Percentiles rank a stretch among this genome's conserved stretches.
These are phyloP conservation scores for Salvator merianae DNA, from an alignment of 2,113 vertebrate species.

Conservation along the genomic window DNA sequence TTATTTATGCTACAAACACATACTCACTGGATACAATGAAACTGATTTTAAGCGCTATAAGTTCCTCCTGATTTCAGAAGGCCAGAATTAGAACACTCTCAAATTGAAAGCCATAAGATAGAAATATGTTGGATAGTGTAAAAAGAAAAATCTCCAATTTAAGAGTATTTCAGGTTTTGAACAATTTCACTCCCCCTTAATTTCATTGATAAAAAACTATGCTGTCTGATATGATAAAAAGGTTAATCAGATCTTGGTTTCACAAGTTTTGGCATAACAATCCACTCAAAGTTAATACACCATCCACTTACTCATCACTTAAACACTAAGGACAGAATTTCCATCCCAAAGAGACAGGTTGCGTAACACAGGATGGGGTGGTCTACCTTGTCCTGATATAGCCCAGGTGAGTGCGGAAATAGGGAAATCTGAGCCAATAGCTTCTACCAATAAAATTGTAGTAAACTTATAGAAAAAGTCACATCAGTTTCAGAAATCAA, in stretches of 20 bases:
- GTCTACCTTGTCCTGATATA: too few species aligned
- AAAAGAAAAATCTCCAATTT: background rate
- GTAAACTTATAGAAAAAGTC: too few species aligned
- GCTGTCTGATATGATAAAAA: background rate
- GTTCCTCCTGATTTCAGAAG: background rate
- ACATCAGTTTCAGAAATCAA: too few species aligned
- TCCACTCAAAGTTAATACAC: background rate
- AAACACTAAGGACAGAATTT: background rate
- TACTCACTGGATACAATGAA: background rate
- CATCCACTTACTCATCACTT: too few species aligned
- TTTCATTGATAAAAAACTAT: background rate
- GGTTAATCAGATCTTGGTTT: background rate
- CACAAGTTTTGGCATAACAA: background rate
- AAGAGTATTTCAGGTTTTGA: background rate
- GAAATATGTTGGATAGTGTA: background rate
- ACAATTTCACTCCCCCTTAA: background rate
- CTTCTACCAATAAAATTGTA: too few species aligned
- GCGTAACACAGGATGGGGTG: too few species aligned
- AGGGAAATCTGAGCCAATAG: too few species aligned
- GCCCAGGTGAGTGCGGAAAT: too few species aligned
- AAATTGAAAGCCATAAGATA: background rate
- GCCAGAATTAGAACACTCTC: background rate
- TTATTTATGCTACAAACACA: background rate
- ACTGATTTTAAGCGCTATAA: background rate
- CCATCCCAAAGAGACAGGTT: too few species aligned